Conservation (phyloP, 2,113 vertebrate genomes). For the Drymodes brunneopygia region DNA sequence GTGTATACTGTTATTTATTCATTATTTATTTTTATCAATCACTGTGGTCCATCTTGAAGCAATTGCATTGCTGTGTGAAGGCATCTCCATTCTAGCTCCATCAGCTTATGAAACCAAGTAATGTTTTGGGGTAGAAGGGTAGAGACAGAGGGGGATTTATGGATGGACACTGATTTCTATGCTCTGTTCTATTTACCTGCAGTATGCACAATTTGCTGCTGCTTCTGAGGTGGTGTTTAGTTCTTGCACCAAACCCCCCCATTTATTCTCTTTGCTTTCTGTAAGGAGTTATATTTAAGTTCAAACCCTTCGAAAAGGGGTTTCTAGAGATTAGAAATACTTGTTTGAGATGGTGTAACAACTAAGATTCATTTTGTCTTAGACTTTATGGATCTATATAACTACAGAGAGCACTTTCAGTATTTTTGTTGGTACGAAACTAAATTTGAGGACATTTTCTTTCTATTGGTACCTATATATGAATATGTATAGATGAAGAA, state of each 20-base stretch:
- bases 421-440: neutral
- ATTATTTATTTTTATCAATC: slow-evolving; percentile 52
- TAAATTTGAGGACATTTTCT: neutral
- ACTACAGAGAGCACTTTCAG: neutral
- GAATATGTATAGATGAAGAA: neutral
- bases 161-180: neutral
- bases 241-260: neutral
- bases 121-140: neutral
- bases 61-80: slow-evolving; percentile 38
- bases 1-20: neutral
- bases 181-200: neutral
- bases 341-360: neutral
- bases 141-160: neutral
- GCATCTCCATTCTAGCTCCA: slow-evolving; percentile 23
- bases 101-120: slow-evolving; percentile 17
- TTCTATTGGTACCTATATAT: neutral
- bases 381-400: neutral
- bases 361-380: neutral
- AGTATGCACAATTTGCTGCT: neutral
- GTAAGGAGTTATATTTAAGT: neutral
- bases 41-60: slow-evolving; percentile 74
- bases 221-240: neutral
- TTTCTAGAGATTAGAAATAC: neutral
- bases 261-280: neutral
- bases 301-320: neutral